Conservation (phyloP, 2,797 vertebrate species). For the Platalea minor region DNA sequence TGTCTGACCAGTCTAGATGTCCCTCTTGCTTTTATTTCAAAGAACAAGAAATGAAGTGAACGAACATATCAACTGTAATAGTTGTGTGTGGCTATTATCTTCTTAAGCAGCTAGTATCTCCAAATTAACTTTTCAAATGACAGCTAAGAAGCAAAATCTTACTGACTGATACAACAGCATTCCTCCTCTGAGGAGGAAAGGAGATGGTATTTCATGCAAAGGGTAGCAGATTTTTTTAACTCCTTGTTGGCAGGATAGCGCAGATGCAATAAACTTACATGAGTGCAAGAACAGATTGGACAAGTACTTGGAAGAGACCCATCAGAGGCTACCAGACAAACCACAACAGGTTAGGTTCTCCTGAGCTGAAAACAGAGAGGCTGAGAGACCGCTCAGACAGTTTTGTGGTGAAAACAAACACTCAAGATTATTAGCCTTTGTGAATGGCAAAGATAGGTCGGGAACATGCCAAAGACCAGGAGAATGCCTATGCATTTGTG, state of each 20-base stretch:
- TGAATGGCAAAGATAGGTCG: neutral
- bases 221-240: neutral
- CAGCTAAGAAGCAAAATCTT: neutral
- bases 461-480: neutral
- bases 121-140: neutral
- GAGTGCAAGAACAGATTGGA: neutral
- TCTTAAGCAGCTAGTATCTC: neutral
- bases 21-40: neutral
- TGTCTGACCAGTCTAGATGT: neutral
- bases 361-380: neutral
- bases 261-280: neutral
- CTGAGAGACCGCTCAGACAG: neutral
- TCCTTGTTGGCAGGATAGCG: neutral
- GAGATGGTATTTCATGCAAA: neutral
- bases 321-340: neutral
- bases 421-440: neutral
- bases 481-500: neutral
- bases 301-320: neutral
- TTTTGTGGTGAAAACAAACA: neutral
- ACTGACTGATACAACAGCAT: neutral
- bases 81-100: neutral
- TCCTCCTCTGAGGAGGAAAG: neutral
- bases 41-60: neutral
- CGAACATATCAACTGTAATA: neutral
- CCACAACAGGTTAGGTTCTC: neutral